Conservation (phyloP, 2,888 invertebrate genomes). For the Drosophila hawaiiensis region DNA sequence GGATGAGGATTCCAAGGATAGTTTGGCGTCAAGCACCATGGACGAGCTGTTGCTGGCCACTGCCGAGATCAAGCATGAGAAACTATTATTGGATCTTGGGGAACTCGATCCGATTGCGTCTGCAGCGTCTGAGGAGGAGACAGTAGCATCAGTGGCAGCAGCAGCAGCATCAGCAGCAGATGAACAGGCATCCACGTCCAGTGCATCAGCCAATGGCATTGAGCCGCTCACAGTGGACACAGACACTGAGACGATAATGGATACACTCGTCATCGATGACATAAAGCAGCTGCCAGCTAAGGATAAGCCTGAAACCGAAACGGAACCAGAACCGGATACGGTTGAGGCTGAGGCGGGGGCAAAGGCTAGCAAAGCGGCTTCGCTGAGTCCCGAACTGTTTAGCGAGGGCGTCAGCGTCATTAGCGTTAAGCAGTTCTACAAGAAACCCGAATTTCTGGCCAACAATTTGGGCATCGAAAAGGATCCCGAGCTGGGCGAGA, state of each 20-base stretch:
- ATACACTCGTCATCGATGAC: constrained; percentile 1
- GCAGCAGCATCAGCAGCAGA: not conserved
- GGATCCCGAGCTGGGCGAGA: constrained; percentile 85
- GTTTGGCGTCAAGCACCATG: constrained; percentile 78
- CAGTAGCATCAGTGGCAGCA: not conserved
- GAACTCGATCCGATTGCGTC: constrained; percentile 23
- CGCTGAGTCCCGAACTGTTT: constrained; percentile 83
- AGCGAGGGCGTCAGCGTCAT: constrained; percentile 85
- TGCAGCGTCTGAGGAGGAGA: not conserved
- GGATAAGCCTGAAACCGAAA: not conserved
- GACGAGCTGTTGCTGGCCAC: constrained; percentile 77
- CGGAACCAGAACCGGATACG: not conserved
- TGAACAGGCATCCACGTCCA: constrained; percentile 15
- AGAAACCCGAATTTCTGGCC: constrained; percentile 85
- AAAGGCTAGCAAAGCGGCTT: constrained; percentile 77
- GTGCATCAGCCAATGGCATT: constrained; percentile 52
- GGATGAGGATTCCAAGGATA: constrained; percentile 84
- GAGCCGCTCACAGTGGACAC: constrained; percentile 74
- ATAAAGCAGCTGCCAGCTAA: not conserved
- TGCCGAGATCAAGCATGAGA: constrained; percentile 77
- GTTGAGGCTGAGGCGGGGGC: constrained; percentile 29
- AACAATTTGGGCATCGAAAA: constrained; percentile 85
- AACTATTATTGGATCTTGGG: constrained; percentile 66
- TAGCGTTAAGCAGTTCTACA: constrained; percentile 85
- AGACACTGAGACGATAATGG: constrained; percentile 15